Evolutionary conservation across 2,797 vertebrate species (phyloP).

Genomic region (Tachyglossus aculeatus): DNA sequence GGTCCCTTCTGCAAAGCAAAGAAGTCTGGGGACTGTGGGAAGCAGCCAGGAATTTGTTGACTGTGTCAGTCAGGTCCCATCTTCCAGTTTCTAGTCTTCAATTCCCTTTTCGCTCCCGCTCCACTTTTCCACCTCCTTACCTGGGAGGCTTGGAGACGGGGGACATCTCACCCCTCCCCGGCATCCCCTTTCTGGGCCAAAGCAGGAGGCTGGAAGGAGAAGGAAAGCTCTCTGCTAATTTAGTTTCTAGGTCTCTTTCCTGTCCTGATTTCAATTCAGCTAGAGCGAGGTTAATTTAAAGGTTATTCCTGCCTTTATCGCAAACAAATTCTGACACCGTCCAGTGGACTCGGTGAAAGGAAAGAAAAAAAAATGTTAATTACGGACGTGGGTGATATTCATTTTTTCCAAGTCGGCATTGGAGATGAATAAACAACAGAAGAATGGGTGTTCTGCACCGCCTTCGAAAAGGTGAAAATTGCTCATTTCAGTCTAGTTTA

Average conservation of each 20-base stretch:
- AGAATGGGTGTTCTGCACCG: not conserved
- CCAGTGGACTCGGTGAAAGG: not conserved
- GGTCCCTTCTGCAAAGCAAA: no score
- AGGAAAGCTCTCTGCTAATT: not conserved
- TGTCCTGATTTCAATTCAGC: not conserved
- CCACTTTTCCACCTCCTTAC: no score
- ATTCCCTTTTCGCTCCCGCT: no score
- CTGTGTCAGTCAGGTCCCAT: no score
- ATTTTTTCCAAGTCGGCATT: not conserved
- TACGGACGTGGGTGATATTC: rapidly evolving
- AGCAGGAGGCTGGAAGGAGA: not conserved
- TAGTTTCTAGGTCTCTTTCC: not conserved
- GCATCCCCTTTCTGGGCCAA: no score
- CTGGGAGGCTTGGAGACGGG: not conserved
- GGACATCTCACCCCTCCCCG: no score
- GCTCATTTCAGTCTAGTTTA: not conserved
- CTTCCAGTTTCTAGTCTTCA: no score
- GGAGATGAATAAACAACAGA: not conserved
- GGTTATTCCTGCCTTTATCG: not conserved
- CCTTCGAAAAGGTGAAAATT: not conserved
- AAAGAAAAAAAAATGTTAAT: not conserved
- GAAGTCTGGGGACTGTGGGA: no score
- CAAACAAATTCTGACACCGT: not conserved
- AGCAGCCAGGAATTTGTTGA: no score
- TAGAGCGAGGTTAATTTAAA: slow-evolving; percentile 14